A percentile compares a stretch with the other conserved stretches of the same genome.
These are phyloP conservation scores for Hypsopygia costalis DNA, from an alignment of 2,888 invertebrate species.

Conservation along the genomic window DNA sequence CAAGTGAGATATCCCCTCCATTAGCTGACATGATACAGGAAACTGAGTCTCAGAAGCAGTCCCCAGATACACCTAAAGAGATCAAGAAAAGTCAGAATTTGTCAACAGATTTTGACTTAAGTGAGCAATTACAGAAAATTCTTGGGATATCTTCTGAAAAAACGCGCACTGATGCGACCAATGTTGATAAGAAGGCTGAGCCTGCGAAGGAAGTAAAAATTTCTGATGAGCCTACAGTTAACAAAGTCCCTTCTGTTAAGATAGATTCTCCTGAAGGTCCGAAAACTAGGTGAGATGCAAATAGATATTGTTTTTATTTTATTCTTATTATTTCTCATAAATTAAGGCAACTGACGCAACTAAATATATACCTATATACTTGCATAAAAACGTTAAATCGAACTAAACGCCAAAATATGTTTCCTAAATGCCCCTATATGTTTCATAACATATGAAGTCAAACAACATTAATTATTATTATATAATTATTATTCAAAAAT, in stretches of 20 bases:
- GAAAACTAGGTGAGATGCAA: conserved; percentile 62
- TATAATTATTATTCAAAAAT: too few species aligned
- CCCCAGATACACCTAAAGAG: conserved; percentile 68
- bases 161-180: conserved; percentile 46
- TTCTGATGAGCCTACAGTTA: conserved; percentile 45
- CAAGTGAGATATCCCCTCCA: conserved; percentile 71
- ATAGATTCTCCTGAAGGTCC: conserved; percentile 72
- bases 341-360: too few species aligned
- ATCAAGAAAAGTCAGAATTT: conserved; percentile 74
- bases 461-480: too few species aligned
- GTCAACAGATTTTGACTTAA: conserved; percentile 73
- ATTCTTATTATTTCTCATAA: too few species aligned
- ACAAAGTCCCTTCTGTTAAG: conserved; percentile 69
- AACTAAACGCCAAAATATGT: too few species aligned
- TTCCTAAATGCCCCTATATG: too few species aligned
- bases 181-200: conserved; percentile 57
- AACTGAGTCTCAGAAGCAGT: conserved; percentile 61
- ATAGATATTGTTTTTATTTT: too few species aligned
- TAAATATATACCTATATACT: too few species aligned
- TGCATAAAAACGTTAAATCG: too few species aligned
- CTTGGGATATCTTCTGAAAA: conserved; percentile 73
- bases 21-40: conserved; percentile 51
- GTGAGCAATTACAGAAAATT: conserved; percentile 74
- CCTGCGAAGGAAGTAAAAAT: conserved; percentile 64
- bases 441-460: too few species aligned